phyloP scores from a whole-genome alignment of 2,888 invertebrate genomes.

The Pyrrhia umbra region DNA sequence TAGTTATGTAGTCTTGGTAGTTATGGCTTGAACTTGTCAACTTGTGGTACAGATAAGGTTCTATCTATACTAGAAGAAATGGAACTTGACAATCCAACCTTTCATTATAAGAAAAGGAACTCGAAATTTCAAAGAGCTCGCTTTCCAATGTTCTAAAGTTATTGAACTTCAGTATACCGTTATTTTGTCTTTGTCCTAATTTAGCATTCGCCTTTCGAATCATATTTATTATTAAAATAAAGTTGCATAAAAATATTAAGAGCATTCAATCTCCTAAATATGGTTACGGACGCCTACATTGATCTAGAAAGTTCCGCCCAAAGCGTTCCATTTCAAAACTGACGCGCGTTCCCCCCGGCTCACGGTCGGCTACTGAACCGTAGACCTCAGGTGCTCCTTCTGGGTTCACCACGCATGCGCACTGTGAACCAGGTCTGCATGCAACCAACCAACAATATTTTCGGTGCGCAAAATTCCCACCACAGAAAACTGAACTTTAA shows the following conservation, averaged over 20 bases:
- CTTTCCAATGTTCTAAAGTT: conserved; percentile 17
- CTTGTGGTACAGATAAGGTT: not conserved
- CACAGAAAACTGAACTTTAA: conserved; percentile 59
- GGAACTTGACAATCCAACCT: not conserved
- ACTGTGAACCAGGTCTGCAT: conserved; percentile 58
- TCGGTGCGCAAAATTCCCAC: conserved; percentile 42
- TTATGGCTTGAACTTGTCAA: not conserved
- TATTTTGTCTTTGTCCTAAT: conserved; percentile 13
- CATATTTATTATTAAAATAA: not conserved
- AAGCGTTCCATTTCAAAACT: conserved; percentile 23
- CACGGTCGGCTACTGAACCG: conserved; percentile 69
- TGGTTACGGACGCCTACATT: conserved; percentile 31
- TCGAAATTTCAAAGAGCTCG: not conserved
- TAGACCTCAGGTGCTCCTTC: conserved; percentile 72
- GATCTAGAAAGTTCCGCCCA: conserved; percentile 58
- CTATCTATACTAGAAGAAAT: not conserved
- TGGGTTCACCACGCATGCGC: conserved; percentile 81
- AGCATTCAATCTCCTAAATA: conserved; percentile 14
- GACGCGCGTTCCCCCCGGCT: conserved; percentile 53
- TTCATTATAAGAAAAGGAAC: conserved; percentile 1
- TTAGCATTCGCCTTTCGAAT: conserved; percentile 2
- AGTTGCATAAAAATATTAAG: not conserved
- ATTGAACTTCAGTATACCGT: conserved; percentile 20
- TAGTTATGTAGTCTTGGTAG: not conserved
- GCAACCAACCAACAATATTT: conserved; percentile 56